Percentiles rank a stretch among this genome's conserved stretches.
Evolutionary conservation across 1,140 invertebrate species (phyloP).

Genomic region (Penaeus japonicus): DNA sequence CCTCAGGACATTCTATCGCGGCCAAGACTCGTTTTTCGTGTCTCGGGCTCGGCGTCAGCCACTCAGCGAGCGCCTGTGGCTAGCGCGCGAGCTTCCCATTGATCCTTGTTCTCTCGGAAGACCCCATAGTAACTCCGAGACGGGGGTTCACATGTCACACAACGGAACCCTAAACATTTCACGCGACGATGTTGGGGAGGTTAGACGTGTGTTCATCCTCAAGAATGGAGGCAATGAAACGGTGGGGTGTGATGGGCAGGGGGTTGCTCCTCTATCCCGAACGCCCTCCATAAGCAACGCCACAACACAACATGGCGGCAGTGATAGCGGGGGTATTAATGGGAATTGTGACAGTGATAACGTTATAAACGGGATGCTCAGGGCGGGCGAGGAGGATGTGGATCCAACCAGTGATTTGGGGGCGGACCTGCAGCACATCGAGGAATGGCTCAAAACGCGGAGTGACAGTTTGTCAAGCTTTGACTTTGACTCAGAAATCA

Average conservation of each 20-base stretch:
- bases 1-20: background rate
- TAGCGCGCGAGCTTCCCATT: slow-evolving; percentile 45
- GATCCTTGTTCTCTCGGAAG: slow-evolving; percentile 42
- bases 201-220: slow-evolving; percentile 49
- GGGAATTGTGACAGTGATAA: slow-evolving; percentile 48
- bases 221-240: slow-evolving; percentile 46
- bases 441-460: slow-evolving; percentile 60
- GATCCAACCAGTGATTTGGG: slow-evolving; percentile 32
- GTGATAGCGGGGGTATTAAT: slow-evolving; percentile 40
- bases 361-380: slow-evolving; percentile 47
- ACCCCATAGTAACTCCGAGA: slow-evolving; percentile 48
- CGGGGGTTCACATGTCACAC: slow-evolving; percentile 55
- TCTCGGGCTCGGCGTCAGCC: background rate
- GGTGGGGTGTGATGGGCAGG: slow-evolving; percentile 22
- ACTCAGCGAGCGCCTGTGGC: background rate
- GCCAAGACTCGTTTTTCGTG: slow-evolving; percentile 6
- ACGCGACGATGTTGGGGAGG: slow-evolving; percentile 48
- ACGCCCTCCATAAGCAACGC: slow-evolving; percentile 23
- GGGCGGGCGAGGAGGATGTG: slow-evolving; percentile 43
- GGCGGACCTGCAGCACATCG: slow-evolving; percentile 58
- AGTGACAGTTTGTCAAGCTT: slow-evolving; percentile 59
- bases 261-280: slow-evolving; percentile 16
- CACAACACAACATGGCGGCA: slow-evolving; percentile 50
- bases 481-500: slow-evolving; percentile 59
- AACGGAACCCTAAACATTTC: slow-evolving; percentile 55